Percentiles rank a stretch among this genome's conserved stretches.
These are phyloP conservation scores for Tridacna crocea DNA, from an alignment of 2,888 invertebrate species.

Conservation along the genomic window DNA sequence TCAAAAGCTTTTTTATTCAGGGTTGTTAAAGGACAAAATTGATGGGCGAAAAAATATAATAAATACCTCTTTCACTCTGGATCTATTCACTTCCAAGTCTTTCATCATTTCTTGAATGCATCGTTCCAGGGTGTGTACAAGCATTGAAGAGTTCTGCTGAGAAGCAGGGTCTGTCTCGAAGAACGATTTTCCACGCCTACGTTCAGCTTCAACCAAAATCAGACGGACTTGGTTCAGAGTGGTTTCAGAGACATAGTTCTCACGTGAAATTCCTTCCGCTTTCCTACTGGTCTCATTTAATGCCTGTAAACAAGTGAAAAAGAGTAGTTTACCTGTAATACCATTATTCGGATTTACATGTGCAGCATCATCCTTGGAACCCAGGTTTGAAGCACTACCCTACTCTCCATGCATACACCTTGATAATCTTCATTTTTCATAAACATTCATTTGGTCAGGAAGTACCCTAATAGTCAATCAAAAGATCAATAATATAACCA, in stretches of 20 bases:
- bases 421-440: no score
- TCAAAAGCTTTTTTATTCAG: no score
- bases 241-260: slow-evolving; percentile 71
- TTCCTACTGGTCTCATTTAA: slow-evolving; percentile 70
- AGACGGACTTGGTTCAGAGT: slow-evolving; percentile 75
- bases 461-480: no score
- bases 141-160: slow-evolving; percentile 73
- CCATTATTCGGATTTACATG: no score
- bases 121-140: slow-evolving; percentile 78
- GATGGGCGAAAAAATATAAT: neutral
- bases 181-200: slow-evolving; percentile 73
- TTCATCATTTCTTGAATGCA: slow-evolving; percentile 76
- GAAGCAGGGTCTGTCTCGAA: slow-evolving; percentile 76
- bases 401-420: no score
- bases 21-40: no score
- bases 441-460: no score
- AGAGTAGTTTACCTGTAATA: no score
- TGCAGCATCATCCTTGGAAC: no score
- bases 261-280: slow-evolving; percentile 67
- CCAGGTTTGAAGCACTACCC: no score
- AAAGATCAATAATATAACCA: no score
- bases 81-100: slow-evolving; percentile 67
- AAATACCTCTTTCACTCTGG: slow-evolving; percentile 71
- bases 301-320: slow-evolving; percentile 57
- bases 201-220: slow-evolving; percentile 74